Evolutionary conservation across 2,797 vertebrate genomes (phyloP).

Genomic region (Austrolebias charrua): DNA sequence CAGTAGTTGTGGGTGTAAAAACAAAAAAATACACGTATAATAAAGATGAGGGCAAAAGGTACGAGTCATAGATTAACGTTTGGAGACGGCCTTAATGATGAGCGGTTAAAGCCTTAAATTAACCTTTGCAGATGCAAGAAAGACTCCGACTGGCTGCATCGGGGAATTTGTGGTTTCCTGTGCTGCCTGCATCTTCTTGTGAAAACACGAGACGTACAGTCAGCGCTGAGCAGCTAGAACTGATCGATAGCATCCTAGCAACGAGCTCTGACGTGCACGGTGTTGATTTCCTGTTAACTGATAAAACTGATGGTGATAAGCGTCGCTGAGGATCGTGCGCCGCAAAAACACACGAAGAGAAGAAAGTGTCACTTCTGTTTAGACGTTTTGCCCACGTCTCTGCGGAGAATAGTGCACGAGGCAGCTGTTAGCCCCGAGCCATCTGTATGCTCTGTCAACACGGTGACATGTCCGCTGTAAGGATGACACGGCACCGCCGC

Average conservation of each 20-base stretch:
- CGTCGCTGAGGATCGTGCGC: neutral
- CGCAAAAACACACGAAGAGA: conserved; percentile 12
- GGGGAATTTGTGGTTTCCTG: neutral
- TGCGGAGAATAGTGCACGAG: conserved; percentile 1
- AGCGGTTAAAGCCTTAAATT: conserved; percentile 12
- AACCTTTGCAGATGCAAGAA: neutral
- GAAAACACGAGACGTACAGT: neutral
- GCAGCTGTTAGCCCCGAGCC: conserved; percentile 13
- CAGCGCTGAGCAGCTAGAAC: conserved; percentile 13
- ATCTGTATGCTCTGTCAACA: conserved; percentile 8
- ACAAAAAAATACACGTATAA: neutral
- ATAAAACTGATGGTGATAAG: conserved; percentile 12
- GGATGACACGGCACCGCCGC: conserved; percentile 5
- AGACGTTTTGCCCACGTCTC: conserved; percentile 4
- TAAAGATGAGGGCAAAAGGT: neutral
- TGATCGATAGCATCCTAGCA: conserved; percentile 45
- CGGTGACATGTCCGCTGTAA: conserved; percentile 20
- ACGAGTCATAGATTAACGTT: conserved; percentile 11
- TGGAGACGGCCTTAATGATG: conserved; percentile 28
- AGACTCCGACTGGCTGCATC: neutral
- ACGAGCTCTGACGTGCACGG: conserved; percentile 16
- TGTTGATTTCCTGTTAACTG: conserved; percentile 31
- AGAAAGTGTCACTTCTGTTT: neutral
- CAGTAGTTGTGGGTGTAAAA: conserved; percentile 12
- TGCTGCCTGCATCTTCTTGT: neutral